Base-by-base conservation (phyloP, 1,140 invertebrate genomes). In the Tetraneura akinire region DNA sequence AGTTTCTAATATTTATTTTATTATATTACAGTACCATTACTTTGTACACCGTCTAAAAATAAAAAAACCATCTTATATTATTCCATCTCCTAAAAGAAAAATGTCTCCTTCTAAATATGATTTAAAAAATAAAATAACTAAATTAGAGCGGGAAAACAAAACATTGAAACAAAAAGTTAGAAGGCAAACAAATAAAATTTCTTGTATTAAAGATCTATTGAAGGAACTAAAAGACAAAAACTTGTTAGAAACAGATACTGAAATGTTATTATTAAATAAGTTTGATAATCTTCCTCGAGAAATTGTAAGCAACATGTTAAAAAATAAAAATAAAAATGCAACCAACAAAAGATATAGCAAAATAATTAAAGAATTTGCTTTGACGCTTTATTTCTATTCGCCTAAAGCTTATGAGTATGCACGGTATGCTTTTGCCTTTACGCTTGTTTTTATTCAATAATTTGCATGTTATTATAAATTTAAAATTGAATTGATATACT, bases 321-420 rank as follows among this genome's bases (percentile, higher is more conserved):
- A 64, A 64, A 64, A 37, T n/a, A 32, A 57, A 57, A 26, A 26
- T 26, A 29, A 29, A 29, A 60, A 60, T 14, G 57, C 29, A 37
- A 64, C 26, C 37, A n/a, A 37, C 14, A 37, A 26, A 37, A 64
- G 68, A 49, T 49, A 71, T 11, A 49, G 42, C 16, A 32, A 49
- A 49, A 29, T 23, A 8, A 71, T 71, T 4, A 49, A 71, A 51
- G 26, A 71, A 49, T 71, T 71, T 49, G 21, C 42, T 26, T 23
- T 71, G n/a, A 71, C n/a, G 11, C 26, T 71, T 49, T 49, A 49
- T 23, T 71, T 26, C 6, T 51, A 47, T 51, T 71, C 68, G 6
- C 68, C 42, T 23, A 71, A 71, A 49, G 42, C 18, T 26, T 49
- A 49, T 32, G 26, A 71, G 21, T 71, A 47, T 70, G 42, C 21